A percentile compares a stretch with the other conserved stretches of the same genome.
Conservation (phyloP, 2,113 vertebrate genomes). For the Brachypteracias leptosomus region DNA sequence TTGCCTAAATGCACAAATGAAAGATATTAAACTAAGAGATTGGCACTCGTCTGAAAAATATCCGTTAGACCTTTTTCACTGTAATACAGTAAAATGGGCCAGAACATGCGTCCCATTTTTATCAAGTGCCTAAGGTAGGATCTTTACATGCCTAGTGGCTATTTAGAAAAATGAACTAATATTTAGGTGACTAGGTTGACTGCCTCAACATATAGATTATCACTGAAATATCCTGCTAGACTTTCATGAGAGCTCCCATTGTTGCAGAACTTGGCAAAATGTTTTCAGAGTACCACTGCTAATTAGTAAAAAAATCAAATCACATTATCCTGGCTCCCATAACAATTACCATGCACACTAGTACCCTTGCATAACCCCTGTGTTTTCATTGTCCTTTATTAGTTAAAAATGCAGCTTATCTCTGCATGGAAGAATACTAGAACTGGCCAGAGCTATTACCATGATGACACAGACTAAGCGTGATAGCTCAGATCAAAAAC, state of each 20-base stretch:
- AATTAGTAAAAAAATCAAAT: background rate
- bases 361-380: background rate
- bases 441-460: background rate
- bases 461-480: background rate
- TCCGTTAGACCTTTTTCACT: background rate
- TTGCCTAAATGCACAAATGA: background rate
- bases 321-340: background rate
- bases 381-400: background rate
- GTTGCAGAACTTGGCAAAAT: background rate
- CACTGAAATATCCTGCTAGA: background rate
- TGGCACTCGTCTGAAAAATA: background rate
- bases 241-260: background rate
- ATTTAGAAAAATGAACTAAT: background rate
- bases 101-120: background rate
- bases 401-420: conserved; percentile 13
- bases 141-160: background rate
- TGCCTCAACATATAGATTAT: background rate
- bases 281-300: background rate
- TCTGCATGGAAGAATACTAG: background rate
- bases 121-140: background rate
- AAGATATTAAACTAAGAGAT: background rate
- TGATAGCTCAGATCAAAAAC: background rate
- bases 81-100: background rate
- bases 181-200: background rate
- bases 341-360: background rate